Conservation (phyloP, 2,113 vertebrate genomes). For the Heteronetta atricapilla region DNA sequence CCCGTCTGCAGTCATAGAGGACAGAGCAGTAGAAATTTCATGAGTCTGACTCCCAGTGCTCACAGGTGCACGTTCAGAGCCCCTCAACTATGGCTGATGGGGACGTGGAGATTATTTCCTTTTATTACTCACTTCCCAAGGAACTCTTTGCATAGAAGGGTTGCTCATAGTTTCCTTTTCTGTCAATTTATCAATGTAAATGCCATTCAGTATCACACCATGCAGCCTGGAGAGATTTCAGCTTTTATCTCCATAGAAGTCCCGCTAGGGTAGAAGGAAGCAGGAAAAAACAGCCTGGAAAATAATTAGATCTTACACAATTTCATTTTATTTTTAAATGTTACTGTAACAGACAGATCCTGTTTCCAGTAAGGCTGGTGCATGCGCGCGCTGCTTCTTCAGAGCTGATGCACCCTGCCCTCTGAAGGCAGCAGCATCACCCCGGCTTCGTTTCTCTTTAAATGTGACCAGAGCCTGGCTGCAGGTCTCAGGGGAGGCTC, state of each 20-base stretch:
- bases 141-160: neutral
- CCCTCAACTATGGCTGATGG: neutral
- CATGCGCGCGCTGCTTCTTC: neutral
- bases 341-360: neutral
- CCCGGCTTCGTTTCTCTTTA: neutral
- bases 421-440: neutral
- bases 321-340: slow-evolving; percentile 50
- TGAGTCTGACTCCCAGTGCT: neutral
- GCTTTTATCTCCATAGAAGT: neutral
- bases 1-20: no score
- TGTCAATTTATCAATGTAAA: neutral
- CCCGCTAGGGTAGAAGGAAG: neutral
- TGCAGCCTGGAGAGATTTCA: neutral
- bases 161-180: neutral
- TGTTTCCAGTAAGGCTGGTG: slow-evolving; percentile 1
- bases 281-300: slow-evolving; percentile 62
- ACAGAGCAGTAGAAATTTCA: neutral
- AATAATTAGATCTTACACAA: neutral
- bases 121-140: slow-evolving; percentile 42
- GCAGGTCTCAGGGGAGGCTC: neutral
- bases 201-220: neutral
- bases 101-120: neutral
- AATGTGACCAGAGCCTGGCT: accelerated
- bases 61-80: accelerated
- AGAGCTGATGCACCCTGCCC: neutral